Conservation (phyloP, 1,140 invertebrate species). For the Homalodisca vitripennis region DNA sequence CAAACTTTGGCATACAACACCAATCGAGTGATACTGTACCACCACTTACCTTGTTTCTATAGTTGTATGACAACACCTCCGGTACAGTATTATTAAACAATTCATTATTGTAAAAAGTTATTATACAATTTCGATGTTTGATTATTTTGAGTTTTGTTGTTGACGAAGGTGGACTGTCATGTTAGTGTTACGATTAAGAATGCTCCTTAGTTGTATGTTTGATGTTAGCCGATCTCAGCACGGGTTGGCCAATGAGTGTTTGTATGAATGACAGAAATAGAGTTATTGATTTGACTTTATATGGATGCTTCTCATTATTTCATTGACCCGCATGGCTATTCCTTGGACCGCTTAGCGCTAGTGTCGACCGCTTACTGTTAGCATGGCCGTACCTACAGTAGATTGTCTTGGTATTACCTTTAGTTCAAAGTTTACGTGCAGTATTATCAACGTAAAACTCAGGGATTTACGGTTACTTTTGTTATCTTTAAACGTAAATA, state of each 20-base stretch:
- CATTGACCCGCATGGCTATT: conserved; percentile 9
- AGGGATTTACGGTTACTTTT: too few relatives aligned
- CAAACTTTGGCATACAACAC: background rate
- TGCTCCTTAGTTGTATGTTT: conserved; percentile 22
- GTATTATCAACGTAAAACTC: too few relatives aligned
- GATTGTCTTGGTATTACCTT: too few relatives aligned
- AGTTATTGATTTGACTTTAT: conserved; percentile 22
- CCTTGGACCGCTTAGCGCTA: too few relatives aligned
- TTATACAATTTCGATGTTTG: background rate
- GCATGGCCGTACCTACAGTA: too few relatives aligned
- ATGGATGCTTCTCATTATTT: conserved; percentile 12
- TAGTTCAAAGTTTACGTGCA: too few relatives aligned
- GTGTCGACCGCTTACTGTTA: too few relatives aligned
- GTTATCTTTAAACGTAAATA: too few relatives aligned
- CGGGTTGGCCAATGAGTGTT: conserved; percentile 12
- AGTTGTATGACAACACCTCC: background rate
- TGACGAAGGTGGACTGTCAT: background rate
- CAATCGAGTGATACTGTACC: background rate
- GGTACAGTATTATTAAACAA: background rate
- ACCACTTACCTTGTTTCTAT: background rate
- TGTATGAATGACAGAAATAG: conserved; percentile 27
- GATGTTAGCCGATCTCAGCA: conserved; percentile 6
- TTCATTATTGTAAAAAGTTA: conserved; percentile 8
- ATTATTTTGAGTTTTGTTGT: background rate
- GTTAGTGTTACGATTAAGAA: background rate